A percentile compares a stretch with the other conserved stretches of the same genome.
phyloP scores from a whole-genome alignment of 1,140 invertebrate genomes.

The Bombus sylvicola region DNA sequence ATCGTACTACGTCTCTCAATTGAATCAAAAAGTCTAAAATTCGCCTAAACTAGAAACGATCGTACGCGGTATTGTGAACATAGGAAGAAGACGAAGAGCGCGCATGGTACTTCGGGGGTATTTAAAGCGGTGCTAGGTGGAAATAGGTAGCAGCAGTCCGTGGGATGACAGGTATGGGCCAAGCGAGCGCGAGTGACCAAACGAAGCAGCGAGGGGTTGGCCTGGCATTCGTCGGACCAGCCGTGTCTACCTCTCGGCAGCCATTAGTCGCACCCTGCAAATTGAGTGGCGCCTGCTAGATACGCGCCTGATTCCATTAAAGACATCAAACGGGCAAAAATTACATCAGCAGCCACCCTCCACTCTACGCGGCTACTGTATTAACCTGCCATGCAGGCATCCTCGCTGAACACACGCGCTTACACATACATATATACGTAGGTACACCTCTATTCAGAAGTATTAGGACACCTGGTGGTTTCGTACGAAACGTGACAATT shows the following conservation, averaged over 20 bases:
- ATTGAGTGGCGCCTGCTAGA: slow-evolving; percentile 82
- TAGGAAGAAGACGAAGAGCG: background rate
- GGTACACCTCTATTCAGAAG: background rate
- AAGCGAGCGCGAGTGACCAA: slow-evolving; percentile 45
- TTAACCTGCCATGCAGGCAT: slow-evolving; percentile 77
- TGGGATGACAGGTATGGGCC: slow-evolving; percentile 41
- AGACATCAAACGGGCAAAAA: slow-evolving; percentile 83
- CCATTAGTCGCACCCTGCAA: slow-evolving; percentile 82
- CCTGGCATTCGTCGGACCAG: slow-evolving; percentile 63
- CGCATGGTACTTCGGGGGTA: background rate
- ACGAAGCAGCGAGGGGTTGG: slow-evolving; percentile 46
- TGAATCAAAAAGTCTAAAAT: background rate
- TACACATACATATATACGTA: background rate
- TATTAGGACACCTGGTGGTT: background rate
- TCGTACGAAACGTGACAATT: background rate
- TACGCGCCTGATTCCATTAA: slow-evolving; percentile 82
- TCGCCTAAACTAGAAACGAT: background rate
- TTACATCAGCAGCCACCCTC: slow-evolving; percentile 81
- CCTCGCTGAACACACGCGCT: slow-evolving; percentile 59
- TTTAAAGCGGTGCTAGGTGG: background rate
- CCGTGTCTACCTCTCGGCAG: slow-evolving; percentile 74
- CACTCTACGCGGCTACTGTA: slow-evolving; percentile 74
- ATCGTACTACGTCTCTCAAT: no score
- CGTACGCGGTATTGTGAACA: background rate
- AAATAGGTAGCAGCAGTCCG: background rate